Evolutionary conservation across 2,888 invertebrate genomes (phyloP).

Genomic region (Erebia ligea): DNA sequence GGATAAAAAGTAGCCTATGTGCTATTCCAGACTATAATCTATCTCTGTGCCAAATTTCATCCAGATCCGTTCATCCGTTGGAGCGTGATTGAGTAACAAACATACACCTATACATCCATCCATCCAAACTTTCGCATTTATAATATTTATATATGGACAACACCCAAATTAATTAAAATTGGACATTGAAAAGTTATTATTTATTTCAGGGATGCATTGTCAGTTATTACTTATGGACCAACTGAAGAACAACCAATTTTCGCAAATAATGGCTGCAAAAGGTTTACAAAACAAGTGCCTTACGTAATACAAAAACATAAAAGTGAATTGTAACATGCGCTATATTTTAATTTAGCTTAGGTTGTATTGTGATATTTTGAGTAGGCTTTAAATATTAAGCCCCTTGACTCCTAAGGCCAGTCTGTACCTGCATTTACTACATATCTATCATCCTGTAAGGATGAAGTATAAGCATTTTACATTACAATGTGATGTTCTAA

Average conservation of each 20-base stretch:
- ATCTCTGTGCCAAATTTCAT: no score
- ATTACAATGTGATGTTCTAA: neutral
- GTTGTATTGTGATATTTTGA: slow-evolving; percentile 15
- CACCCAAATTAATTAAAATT: no score
- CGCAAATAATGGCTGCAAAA: slow-evolving; percentile 95
- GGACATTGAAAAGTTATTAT: slow-evolving; percentile 5
- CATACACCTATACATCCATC: no score
- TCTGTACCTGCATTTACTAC: slow-evolving; percentile 3
- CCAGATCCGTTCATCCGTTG: no score
- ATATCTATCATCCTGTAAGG: slow-evolving; percentile 7
- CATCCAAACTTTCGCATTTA: no score
- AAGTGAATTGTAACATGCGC: slow-evolving; percentile 16
- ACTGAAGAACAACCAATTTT: slow-evolving; percentile 89
- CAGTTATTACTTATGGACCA: slow-evolving; percentile 89
- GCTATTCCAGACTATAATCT: no score
- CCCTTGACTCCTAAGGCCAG: neutral
- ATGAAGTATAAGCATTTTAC: neutral
- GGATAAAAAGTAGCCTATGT: no score
- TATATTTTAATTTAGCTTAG: neutral
- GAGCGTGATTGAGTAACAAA: no score
- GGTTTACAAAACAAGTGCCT: slow-evolving; percentile 91
- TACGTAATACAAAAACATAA: slow-evolving; percentile 73
- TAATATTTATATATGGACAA: no score
- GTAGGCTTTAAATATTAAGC: slow-evolving; percentile 11
- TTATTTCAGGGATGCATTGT: slow-evolving; percentile 84